A percentile compares a stretch with the other conserved stretches of the same genome.
phyloP scores from a whole-genome alignment of 2,113 vertebrate genomes.

The Pteronura brasiliensis region DNA sequence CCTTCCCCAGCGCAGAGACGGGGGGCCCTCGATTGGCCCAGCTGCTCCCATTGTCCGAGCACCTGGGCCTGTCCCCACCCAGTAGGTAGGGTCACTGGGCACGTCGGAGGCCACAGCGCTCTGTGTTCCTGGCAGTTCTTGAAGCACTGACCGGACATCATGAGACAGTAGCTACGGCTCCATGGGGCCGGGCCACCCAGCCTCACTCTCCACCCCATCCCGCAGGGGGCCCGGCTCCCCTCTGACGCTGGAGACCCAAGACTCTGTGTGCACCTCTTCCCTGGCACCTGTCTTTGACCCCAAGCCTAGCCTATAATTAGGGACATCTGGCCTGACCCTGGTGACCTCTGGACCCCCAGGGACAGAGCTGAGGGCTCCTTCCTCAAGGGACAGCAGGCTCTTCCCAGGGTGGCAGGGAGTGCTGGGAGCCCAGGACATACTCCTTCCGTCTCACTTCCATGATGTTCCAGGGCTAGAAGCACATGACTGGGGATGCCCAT shows the following conservation, averaged over 20 bases:
- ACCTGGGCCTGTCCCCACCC: background rate
- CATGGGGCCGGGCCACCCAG: background rate
- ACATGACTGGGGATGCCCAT: background rate
- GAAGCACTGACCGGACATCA: fast-evolving
- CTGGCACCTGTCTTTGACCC: background rate
- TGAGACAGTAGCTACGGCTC: background rate
- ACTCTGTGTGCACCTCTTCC: background rate
- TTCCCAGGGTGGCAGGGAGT: background rate
- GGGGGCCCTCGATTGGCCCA: background rate
- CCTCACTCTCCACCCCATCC: fast-evolving
- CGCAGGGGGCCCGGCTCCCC: background rate
- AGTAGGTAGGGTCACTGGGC: background rate
- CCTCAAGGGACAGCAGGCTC: background rate
- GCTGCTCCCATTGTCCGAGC: background rate
- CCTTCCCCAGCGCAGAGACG: fast-evolving
- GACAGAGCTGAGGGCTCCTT: background rate
- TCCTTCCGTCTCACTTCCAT: background rate
- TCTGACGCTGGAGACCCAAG: background rate
- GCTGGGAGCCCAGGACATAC: background rate
- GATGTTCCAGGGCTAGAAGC: background rate
- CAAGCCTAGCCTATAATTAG: background rate
- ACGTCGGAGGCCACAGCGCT: background rate
- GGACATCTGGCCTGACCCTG: background rate
- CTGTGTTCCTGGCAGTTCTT: fast-evolving
- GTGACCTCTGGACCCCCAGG: background rate